Conservation (phyloP, 2,888 invertebrate genomes). For the Noctua comes region DNA sequence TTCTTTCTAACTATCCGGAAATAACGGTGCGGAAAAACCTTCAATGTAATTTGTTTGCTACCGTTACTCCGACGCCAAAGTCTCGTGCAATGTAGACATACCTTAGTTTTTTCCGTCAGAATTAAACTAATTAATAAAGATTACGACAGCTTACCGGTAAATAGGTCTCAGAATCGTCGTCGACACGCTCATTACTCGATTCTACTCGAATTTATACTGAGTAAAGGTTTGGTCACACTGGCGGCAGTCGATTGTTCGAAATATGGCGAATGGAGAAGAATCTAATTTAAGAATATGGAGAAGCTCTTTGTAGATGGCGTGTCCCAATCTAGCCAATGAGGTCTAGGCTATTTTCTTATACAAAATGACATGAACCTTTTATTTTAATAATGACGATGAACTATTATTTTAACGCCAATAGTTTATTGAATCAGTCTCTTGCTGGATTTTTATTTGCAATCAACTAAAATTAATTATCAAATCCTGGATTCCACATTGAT, state of each 20-base stretch:
- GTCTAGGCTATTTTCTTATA: too few species aligned
- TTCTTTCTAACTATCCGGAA: background rate
- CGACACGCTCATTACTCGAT: conserved; percentile 71
- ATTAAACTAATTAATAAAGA: conserved; percentile 80
- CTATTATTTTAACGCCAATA: background rate
- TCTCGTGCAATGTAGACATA: conserved; percentile 69
- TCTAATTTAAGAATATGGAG: background rate
- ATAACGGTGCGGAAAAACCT: background rate
- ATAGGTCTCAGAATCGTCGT: conserved; percentile 71
- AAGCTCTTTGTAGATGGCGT: background rate
- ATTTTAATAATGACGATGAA: too few species aligned
- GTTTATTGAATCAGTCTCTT: background rate
- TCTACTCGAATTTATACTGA: conserved; percentile 61
- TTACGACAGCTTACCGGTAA: conserved; percentile 76
- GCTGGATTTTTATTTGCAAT: background rate
- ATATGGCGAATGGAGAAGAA: background rate
- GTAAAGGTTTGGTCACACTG: conserved; percentile 30
- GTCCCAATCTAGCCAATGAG: background rate
- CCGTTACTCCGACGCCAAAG: conserved; percentile 55
- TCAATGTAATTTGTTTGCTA: conserved; percentile 49
- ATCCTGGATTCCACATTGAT: too few species aligned
- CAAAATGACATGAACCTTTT: too few species aligned
- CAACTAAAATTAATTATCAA: background rate
- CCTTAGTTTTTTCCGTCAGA: conserved; percentile 73
- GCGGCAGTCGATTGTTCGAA: background rate